Evolutionary conservation across 1,140 invertebrate genomes (phyloP).

Genomic region (Orchestia grillus): DNA sequence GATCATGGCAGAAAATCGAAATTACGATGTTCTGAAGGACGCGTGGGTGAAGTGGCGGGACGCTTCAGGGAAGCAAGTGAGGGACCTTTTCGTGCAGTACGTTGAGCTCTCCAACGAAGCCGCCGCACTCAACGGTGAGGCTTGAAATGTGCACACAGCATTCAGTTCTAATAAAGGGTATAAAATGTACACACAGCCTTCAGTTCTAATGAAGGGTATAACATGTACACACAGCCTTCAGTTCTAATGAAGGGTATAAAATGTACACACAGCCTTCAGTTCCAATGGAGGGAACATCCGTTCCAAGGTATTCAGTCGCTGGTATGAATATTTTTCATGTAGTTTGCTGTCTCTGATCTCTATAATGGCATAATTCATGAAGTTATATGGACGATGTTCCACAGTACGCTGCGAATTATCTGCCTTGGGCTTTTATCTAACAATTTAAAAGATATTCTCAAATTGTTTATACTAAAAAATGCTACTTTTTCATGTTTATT

Average conservation of each 20-base stretch:
- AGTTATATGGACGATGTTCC: background rate
- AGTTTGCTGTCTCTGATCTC: background rate
- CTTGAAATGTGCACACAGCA: background rate
- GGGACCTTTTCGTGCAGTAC: conserved; percentile 79
- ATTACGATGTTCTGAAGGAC: conserved; percentile 82
- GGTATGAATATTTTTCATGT: background rate
- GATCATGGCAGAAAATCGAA: conserved; percentile 78
- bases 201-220: background rate
- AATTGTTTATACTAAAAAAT: background rate
- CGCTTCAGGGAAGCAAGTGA: conserved; percentile 80
- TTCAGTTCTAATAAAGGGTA: background rate
- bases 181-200: background rate
- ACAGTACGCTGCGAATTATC: background rate
- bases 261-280: background rate
- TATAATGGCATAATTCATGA: background rate
- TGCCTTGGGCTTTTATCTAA: background rate
- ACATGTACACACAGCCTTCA: background rate
- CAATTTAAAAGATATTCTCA: background rate
- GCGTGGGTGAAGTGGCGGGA: conserved; percentile 85
- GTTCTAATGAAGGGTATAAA: background rate
- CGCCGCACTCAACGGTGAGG: conserved; percentile 85
- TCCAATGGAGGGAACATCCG: background rate
- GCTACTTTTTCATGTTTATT: background rate
- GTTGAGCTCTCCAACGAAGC: conserved; percentile 85
- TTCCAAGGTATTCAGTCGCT: too few species aligned